Evolutionary conservation across 2,113 vertebrate genomes (phyloP).

Genomic region (Chrysochloris asiatica): DNA sequence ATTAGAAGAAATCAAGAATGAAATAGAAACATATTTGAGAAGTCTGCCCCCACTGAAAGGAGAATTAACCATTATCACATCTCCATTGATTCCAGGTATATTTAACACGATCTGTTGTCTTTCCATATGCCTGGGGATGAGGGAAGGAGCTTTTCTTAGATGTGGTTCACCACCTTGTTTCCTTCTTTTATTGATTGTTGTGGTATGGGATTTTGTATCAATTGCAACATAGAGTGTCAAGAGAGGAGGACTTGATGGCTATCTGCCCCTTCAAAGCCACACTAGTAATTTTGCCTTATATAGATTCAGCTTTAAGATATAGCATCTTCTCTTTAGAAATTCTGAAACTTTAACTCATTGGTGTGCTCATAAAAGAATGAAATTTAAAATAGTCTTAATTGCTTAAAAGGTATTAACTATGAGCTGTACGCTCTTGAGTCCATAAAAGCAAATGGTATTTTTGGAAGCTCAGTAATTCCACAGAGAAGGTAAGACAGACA

Average conservation of each 20-base stretch:
- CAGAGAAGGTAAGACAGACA: constrained; percentile 17
- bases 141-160: no score
- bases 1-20: constrained; percentile 64
- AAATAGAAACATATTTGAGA: constrained; percentile 87
- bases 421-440: not conserved
- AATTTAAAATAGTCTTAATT: constrained; percentile 43
- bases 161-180: not conserved
- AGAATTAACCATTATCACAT: constrained; percentile 86
- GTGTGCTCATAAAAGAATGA: constrained; percentile 4
- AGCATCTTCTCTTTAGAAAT: constrained; percentile 43
- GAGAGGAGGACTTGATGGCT: not conserved
- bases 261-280: not conserved
- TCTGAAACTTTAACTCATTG: constrained; percentile 22
- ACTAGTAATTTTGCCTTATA: constrained; percentile 2
- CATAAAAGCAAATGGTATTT: not conserved
- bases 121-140: no score
- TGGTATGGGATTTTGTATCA: not conserved
- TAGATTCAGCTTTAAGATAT: constrained; percentile 38
- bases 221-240: not conserved
- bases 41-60: constrained; percentile 88
- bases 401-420: not conserved
- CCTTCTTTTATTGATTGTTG: not conserved
- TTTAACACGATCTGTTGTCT: not conserved
- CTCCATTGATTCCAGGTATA: constrained; percentile 92
- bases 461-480: not conserved